Base-by-base conservation (phyloP, 2,888 invertebrate species). In the Drosophila setosimentum region DNA sequence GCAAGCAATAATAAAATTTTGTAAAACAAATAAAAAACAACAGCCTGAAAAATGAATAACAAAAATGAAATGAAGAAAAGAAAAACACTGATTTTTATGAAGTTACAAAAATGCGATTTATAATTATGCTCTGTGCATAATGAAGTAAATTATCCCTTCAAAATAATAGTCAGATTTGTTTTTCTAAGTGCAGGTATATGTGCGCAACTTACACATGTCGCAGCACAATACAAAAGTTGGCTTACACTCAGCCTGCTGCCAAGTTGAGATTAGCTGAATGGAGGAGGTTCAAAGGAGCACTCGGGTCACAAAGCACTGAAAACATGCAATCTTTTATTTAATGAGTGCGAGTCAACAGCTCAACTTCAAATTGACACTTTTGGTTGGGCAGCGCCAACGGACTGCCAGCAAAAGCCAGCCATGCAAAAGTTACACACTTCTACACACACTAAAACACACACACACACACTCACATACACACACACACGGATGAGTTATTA, bases 261-360 rank as follows among this genome's bases (percentile, higher is more conserved):
- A 70, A 66, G 61, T 66, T 73, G 57, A 63, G 68, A 77, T 74
- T 77, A 80, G 73, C 73, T 68, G 54, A 51, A 45, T 55, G 60
- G 50, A n/a, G 54, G 24, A 27, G 35, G 27, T 45, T 24, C 45
- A 16, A 24, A 24, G 45, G 45, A 24, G 45, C 45, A 8, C 21
- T 16, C 24, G 29, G 27, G 51, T 65, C 16, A 87, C 86, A 87
- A 87, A 87, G 71, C 87, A 80, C 86, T 82, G 82, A 74, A 87
- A 87, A 80, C 87, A 86, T 87, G 86, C 87, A 83, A 86, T 85
- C 87, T 83, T 87, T 87, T 87, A 86, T 87, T 86, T 87, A 87
- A 87, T 85, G 85, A 87, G 82, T 83, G 79, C 78, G 80, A 87
- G 85, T 85, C 87, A 87, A 85, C 85, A 87, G 85, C 87, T 85